These are phyloP conservation scores for Drosophila falleni DNA, from an alignment of 2,888 invertebrate genomes.

Conservation along the genomic window DNA sequence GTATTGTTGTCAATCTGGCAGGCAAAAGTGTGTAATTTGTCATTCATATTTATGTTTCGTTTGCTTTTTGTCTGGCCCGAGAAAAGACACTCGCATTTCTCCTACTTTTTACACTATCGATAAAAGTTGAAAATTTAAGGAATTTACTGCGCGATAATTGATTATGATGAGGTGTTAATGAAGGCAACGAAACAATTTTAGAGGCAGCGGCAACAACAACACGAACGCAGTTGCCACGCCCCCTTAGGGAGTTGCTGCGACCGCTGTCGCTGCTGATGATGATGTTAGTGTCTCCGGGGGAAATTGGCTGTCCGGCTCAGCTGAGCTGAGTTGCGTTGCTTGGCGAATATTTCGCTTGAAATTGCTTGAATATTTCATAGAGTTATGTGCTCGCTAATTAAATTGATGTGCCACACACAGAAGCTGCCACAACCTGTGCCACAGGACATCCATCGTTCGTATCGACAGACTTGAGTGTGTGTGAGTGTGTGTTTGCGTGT, in stretches of 20 bases:
- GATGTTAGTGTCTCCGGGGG: constrained; percentile 27
- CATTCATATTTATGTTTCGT: constrained; percentile 70
- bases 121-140: constrained; percentile 11
- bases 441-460: constrained; percentile 47
- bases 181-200: constrained; percentile 38
- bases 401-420: constrained; percentile 76
- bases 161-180: constrained; percentile 69
- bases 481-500: constrained; percentile 2
- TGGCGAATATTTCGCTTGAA: constrained; percentile 69
- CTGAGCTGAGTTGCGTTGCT: constrained; percentile 39
- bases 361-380: constrained; percentile 79
- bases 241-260: neutral
- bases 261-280: neutral
- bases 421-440: constrained; percentile 51
- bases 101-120: neutral
- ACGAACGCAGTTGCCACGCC: constrained; percentile 3
- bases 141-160: constrained; percentile 50
- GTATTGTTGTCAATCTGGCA: constrained; percentile 71
- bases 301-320: constrained; percentile 58
- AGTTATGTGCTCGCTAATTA: constrained; percentile 80
- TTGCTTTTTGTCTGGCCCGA: constrained; percentile 20
- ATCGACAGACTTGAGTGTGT: constrained; percentile 61
- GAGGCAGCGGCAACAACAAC: constrained; percentile 2
- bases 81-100: neutral
- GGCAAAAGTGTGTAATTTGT: constrained; percentile 76